Evolutionary conservation across 35 echinoderm and acorn worm species (phyloP).

Genomic region (Apostichopus japonicus): DNA sequence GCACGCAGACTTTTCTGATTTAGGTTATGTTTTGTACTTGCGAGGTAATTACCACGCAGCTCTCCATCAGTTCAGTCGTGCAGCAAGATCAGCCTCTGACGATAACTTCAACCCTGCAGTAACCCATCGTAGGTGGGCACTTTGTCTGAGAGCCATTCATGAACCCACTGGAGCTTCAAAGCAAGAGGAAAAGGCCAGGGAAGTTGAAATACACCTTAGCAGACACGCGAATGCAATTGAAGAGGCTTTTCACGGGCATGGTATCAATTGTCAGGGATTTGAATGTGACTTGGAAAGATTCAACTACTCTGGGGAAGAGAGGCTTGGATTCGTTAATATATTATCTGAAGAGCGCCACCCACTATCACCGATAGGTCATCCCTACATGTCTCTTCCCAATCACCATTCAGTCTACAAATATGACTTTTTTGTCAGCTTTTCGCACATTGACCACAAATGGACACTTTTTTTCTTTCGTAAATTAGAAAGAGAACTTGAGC

Average conservation of each 20-base stretch:
- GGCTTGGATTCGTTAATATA: conserved; percentile 77
- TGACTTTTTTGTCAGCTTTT: conserved; percentile 87
- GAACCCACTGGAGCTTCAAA: conserved; percentile 64
- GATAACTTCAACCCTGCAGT: conserved; percentile 77
- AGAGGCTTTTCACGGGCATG: conserved; percentile 64
- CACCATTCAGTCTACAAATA: conserved; percentile 62
- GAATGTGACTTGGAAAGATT: conserved; percentile 84
- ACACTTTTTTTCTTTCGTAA: conserved; percentile 74
- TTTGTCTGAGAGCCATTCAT: conserved; percentile 66
- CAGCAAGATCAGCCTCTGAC: conserved; percentile 57
- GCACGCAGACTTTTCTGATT: conserved; percentile 80
- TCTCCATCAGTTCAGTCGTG: conserved; percentile 66
- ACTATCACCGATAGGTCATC: not conserved
- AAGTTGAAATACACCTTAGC: conserved; percentile 38
- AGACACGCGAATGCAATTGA: conserved; percentile 45
- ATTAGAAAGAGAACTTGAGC: conserved; percentile 71
- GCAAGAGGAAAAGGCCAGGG: conserved; percentile 49
- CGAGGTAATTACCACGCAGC: conserved; percentile 69
- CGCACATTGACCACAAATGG: conserved; percentile 90
- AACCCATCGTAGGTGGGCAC: conserved; percentile 81
- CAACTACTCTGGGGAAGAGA: conserved; percentile 73
- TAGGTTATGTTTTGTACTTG: conserved; percentile 78
- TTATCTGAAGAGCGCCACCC: conserved; percentile 62
- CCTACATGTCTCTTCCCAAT: not conserved
- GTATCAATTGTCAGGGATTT: conserved; percentile 81